Evolutionary conservation across 2,888 invertebrate genomes (phyloP).

Genomic region (Lissonota sp.): DNA sequence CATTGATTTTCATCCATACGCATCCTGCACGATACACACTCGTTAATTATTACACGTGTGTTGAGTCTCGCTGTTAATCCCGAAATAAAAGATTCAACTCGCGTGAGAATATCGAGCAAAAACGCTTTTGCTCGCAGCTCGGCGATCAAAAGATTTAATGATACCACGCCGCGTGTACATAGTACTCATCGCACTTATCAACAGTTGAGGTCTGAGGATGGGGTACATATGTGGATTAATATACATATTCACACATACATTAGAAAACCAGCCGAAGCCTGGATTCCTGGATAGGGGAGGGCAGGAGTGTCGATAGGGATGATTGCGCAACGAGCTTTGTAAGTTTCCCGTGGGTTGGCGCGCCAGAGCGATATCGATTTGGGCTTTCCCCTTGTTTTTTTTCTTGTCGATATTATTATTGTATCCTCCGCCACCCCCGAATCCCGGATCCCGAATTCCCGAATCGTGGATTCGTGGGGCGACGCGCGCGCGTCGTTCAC

Average conservation of each 20-base stretch:
- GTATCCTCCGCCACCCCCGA: neutral
- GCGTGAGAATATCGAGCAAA: constrained; percentile 28
- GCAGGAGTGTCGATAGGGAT: constrained; percentile 25
- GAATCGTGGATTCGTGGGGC: too few relatives aligned
- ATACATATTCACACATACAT: too few relatives aligned
- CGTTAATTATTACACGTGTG: constrained; percentile 4
- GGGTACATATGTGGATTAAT: neutral
- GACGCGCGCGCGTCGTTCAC: constrained; percentile 36
- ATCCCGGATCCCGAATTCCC: constrained; percentile 18
- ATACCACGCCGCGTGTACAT: too few relatives aligned
- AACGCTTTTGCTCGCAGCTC: neutral
- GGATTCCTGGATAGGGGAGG: too few relatives aligned
- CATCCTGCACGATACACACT: constrained; percentile 21
- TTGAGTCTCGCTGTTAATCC: neutral
- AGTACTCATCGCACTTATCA: constrained; percentile 12
- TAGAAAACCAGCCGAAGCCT: too few relatives aligned
- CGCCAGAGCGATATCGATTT: constrained; percentile 42
- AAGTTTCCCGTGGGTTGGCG: constrained; percentile 42
- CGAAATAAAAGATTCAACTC: neutral
- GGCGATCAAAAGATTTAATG: too few relatives aligned
- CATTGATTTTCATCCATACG: constrained; percentile 16
- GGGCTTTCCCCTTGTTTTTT: constrained; percentile 14
- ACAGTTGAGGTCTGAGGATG: neutral
- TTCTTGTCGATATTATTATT: neutral
- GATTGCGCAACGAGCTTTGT: constrained; percentile 32